phyloP scores from a whole-genome alignment of 2,888 invertebrate species.

The Pterostichus niger region DNA sequence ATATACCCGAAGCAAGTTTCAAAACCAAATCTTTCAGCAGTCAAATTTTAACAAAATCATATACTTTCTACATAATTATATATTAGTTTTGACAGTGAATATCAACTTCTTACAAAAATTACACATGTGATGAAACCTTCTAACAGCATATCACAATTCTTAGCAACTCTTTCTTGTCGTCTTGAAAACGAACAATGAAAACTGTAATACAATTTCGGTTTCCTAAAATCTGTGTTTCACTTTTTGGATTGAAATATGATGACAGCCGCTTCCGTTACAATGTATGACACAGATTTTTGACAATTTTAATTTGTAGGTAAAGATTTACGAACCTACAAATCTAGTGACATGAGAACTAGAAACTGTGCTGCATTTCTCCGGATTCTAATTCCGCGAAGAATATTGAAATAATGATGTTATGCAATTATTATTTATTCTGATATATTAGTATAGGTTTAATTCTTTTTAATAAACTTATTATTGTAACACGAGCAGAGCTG shows the following conservation, averaged over 20 bases:
- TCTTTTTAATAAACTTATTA: too few relatives aligned
- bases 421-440: too few relatives aligned
- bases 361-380: neutral
- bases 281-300: constrained; percentile 30
- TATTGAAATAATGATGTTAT: too few relatives aligned
- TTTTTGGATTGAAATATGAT: constrained; percentile 44
- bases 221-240: constrained; percentile 48
- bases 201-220: neutral
- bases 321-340: constrained; percentile 32
- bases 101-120: constrained; percentile 41
- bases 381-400: too few relatives aligned
- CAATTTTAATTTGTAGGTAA: constrained; percentile 29
- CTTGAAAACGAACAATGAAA: constrained; percentile 28
- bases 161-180: constrained; percentile 21
- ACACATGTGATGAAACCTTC: constrained; percentile 41
- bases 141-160: constrained; percentile 28
- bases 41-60: constrained; percentile 36
- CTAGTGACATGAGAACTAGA: constrained; percentile 25
- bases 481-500: too few relatives aligned
- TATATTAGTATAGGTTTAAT: too few relatives aligned
- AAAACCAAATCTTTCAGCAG: constrained; percentile 33
- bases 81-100: constrained; percentile 31
- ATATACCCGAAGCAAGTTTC: constrained; percentile 27
- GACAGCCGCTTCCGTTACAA: constrained; percentile 42
- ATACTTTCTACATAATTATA: constrained; percentile 57